Conservation (phyloP, 2,888 invertebrate genomes). For the Agriopis marginaria region DNA sequence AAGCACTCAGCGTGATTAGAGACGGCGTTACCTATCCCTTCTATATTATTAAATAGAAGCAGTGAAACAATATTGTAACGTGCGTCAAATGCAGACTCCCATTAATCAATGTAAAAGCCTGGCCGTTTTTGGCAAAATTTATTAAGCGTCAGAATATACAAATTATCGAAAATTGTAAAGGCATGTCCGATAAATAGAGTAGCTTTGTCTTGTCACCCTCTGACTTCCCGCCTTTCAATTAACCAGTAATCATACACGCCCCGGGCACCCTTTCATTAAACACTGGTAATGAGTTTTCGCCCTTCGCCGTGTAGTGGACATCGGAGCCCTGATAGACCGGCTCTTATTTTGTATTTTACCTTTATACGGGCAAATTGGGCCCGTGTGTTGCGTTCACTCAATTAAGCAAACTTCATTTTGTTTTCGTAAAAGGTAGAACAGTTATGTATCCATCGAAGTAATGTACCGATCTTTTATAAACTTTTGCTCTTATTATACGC, state of each 20-base stretch:
- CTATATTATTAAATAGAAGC: slow-evolving; percentile 26
- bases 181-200: slow-evolving; percentile 64
- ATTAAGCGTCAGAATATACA: slow-evolving; percentile 29
- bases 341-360: slow-evolving; percentile 72
- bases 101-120: slow-evolving; percentile 35
- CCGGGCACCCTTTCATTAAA: slow-evolving; percentile 83
- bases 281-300: slow-evolving; percentile 84
- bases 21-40: slow-evolving; percentile 46
- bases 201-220: slow-evolving; percentile 73
- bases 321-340: slow-evolving; percentile 72
- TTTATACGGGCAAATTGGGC: slow-evolving; percentile 66
- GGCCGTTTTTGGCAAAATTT: slow-evolving; percentile 20
- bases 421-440: slow-evolving; percentile 3
- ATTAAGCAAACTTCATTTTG: slow-evolving; percentile 51
- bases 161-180: slow-evolving; percentile 43
- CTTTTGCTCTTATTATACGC: too few relatives aligned
- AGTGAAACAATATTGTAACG: slow-evolving; percentile 31
- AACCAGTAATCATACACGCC: slow-evolving; percentile 84
- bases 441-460: neutral
- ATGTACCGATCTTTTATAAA: too few relatives aligned
- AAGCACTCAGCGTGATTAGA: slow-evolving; percentile 81
- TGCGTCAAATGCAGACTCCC: slow-evolving; percentile 39
- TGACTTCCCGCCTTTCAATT: slow-evolving; percentile 84
- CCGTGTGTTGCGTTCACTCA: slow-evolving; percentile 59
- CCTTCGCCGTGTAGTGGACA: slow-evolving; percentile 82